Evolutionary conservation across 2,113 vertebrate species (phyloP).

Genomic region (Uropsilus gracilis): DNA sequence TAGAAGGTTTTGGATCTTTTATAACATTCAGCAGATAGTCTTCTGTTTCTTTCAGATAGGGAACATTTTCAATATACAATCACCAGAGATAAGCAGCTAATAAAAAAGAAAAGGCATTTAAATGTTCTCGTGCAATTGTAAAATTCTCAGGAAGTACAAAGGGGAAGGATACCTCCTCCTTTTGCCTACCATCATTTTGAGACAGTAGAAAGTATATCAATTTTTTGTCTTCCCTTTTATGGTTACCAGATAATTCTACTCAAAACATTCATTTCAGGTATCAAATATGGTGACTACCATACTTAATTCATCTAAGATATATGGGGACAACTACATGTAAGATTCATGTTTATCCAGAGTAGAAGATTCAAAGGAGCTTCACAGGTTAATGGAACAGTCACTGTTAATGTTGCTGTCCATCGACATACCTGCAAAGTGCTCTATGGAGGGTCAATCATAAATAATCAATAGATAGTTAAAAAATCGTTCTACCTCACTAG

Average conservation of each 20-base stretch:
- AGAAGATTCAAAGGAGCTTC: neutral
- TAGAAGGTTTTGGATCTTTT: too few species aligned
- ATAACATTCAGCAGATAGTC: too few species aligned
- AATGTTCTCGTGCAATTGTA: neutral
- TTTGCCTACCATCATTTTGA: neutral
- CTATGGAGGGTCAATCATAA: neutral
- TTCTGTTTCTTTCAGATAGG: neutral
- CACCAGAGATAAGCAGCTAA: neutral
- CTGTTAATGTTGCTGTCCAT: neutral
- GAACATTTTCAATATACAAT: constrained; percentile 5
- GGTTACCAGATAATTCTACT: neutral
- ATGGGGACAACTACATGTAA: neutral
- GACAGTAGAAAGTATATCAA: neutral
- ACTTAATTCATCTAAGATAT: neutral
- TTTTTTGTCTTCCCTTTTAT: neutral
- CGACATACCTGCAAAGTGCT: neutral
- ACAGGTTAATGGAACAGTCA: neutral
- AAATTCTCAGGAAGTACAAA: neutral
- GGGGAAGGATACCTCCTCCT: neutral
- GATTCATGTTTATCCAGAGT: neutral
- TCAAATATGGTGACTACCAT: neutral
- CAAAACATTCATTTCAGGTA: neutral
- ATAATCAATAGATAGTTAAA: neutral
- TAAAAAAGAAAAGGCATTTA: neutral
- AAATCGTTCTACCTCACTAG: neutral